Percentiles rank a stretch among this genome's conserved stretches.
phyloP scores from a whole-genome alignment of 2,113 vertebrate genomes.

The Micromys minutus region DNA sequence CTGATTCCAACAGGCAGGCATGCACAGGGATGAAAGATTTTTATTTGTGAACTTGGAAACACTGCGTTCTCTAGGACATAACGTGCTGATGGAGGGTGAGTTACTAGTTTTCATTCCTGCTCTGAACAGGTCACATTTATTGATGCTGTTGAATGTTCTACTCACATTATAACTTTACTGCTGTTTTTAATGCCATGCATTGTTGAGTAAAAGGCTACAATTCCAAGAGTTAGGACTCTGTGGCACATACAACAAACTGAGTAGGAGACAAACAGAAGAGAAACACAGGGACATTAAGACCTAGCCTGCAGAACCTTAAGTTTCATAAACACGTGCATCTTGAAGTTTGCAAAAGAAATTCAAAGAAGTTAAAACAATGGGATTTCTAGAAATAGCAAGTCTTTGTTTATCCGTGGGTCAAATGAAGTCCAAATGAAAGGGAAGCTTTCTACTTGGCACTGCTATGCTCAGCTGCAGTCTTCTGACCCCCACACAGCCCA shows the following conservation, averaged over 20 bases:
- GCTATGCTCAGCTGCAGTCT: neutral
- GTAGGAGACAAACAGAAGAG: neutral
- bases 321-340: constrained; percentile 57
- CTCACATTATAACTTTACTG: neutral
- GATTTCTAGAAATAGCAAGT: constrained; percentile 79
- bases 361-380: constrained; percentile 74
- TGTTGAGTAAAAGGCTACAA: constrained; percentile 35
- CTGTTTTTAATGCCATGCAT: constrained; percentile 7
- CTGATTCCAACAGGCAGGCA: neutral
- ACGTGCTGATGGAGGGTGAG: neutral
- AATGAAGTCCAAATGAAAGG: constrained; percentile 75
- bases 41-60: neutral
- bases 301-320: neutral
- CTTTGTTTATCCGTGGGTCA: constrained; percentile 80
- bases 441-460: constrained; percentile 59
- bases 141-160: neutral
- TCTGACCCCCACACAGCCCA: constrained; percentile 16
- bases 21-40: neutral
- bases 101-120: neutral
- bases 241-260: neutral
- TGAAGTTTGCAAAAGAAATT: constrained; percentile 72
- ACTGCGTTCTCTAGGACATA: neutral
- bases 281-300: constrained; percentile 22
- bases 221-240: constrained; percentile 34
- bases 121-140: constrained; percentile 3